Conservation (phyloP, 2,888 invertebrate species). For the Lissonota sp. region DNA sequence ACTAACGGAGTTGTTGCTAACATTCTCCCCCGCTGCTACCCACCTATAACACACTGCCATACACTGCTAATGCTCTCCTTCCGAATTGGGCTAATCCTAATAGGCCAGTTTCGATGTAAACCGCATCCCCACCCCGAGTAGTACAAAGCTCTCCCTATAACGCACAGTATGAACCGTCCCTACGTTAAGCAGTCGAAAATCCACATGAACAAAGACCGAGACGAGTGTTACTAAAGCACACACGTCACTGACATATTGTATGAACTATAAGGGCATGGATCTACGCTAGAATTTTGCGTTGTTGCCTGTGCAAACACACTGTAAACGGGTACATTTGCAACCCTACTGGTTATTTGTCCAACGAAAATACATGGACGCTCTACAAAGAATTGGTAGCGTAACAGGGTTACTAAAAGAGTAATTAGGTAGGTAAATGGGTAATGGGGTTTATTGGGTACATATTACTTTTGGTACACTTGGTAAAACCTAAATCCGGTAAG, state of each 20-base stretch:
- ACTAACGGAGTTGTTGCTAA: slow-evolving; percentile 5
- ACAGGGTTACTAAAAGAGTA: too few relatives aligned
- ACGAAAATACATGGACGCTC: too few relatives aligned
- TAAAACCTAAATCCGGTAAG: too few relatives aligned
- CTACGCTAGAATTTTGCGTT: slow-evolving; percentile 39
- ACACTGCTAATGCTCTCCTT: slow-evolving; percentile 26
- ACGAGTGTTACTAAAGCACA: neutral
- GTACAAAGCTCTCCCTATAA: too few relatives aligned
- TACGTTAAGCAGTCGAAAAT: neutral
- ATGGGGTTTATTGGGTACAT: too few relatives aligned
- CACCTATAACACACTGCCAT: neutral
- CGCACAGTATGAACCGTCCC: slow-evolving; percentile 8
- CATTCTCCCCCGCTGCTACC: too few relatives aligned
- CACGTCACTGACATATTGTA: neutral
- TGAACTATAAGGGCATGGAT: neutral
- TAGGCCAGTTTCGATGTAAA: slow-evolving; percentile 52
- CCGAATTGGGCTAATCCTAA: slow-evolving; percentile 58
- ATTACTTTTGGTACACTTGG: too few relatives aligned
- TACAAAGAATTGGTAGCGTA: too few relatives aligned
- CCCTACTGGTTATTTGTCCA: too few relatives aligned
- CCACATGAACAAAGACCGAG: neutral
- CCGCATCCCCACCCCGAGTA: neutral
- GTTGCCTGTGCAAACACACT: slow-evolving; percentile 28
- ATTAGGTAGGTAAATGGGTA: too few relatives aligned
- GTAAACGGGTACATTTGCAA: neutral